Conservation (phyloP, 2,797 vertebrate genomes). For the Okamejei kenojei region DNA sequence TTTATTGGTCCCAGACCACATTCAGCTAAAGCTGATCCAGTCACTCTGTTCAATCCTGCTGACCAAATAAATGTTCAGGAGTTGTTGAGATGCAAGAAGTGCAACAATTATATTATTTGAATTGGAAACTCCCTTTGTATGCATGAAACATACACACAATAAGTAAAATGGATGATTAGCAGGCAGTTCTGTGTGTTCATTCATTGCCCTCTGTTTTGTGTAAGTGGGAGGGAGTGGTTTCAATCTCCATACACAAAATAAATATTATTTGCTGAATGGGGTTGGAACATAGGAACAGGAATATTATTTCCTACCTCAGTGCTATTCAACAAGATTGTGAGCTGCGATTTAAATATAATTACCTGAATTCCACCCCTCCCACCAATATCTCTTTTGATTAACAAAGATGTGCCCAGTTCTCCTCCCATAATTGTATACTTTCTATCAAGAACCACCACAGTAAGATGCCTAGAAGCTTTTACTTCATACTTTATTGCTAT, state of each 20-base stretch:
- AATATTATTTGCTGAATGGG: not conserved
- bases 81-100: conserved; percentile 2
- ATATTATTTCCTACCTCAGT: too few relatives aligned
- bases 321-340: too few relatives aligned
- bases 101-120: conserved; percentile 25
- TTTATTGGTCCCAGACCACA: not conserved
- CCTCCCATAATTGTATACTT: not conserved
- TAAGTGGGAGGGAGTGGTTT: not conserved
- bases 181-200: conserved; percentile 7
- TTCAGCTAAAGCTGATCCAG: conserved; percentile 9
- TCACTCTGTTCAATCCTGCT: conserved; percentile 31
- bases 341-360: too few relatives aligned
- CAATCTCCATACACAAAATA: not conserved
- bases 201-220: not conserved
- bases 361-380: too few relatives aligned
- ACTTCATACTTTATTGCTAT: not conserved
- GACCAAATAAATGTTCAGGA: conserved; percentile 34
- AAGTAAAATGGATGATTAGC: conserved; percentile 32
- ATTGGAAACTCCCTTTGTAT: conserved; percentile 23
- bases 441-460: not conserved
- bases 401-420: not conserved
- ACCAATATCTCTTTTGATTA: too few relatives aligned
- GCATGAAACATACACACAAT: conserved; percentile 28
- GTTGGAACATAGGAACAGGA: not conserved
- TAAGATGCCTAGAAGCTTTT: not conserved